Evolutionary conservation across 2,113 vertebrate genomes (phyloP), one percentile per base, ranked within the genome.

Genomic region (Ochotona curzoniae): DNA sequence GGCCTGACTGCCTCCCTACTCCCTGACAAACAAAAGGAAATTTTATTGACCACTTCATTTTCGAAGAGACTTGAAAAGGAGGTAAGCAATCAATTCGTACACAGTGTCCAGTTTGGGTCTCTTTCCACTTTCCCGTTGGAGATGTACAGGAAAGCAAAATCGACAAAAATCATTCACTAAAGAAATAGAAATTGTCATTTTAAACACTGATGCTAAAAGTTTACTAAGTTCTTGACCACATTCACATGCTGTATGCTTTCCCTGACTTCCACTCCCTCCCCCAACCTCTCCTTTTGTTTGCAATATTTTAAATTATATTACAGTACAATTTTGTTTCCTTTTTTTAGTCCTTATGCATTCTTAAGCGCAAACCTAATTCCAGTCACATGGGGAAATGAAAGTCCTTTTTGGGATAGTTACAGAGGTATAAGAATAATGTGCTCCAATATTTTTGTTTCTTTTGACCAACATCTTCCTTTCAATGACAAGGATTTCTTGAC

Each of bases 21-120:
- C 26, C 12, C 64, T 89, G 78, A 38, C 83, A 92, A 90, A 90
- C 54, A 86, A 75, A 93, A 18, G 30, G 26, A 60, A 35, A 63
- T 80, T 83, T 74, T 94, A 93, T 94, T 92, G 90, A 96, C 28
- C 79, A 92, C 82, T 86, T 95, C 93, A 83, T 95, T 95, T 96
- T 89, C 92, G 93, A 75, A 57, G 75, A 85, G 71, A 83, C 49
- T 93, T 92, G 80, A 94, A 92, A 86, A 83, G 61, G 38, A 70
- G 83, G 82, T 82, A 57, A 94, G 38, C 47, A 83, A 95, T 94
- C 93, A 93, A 20, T 95, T 86, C 64, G 78, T 79, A 84, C 49
- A 32, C 23, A 85, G 32, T 83, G 35, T 83, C 71, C 57, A 86
- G n/a, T 86, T 92, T 83, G 32, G 8, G n/a, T 67, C 12, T 88